Evolutionary conservation across 2,888 invertebrate species (phyloP).

Genomic region (Agrotis clavis): DNA sequence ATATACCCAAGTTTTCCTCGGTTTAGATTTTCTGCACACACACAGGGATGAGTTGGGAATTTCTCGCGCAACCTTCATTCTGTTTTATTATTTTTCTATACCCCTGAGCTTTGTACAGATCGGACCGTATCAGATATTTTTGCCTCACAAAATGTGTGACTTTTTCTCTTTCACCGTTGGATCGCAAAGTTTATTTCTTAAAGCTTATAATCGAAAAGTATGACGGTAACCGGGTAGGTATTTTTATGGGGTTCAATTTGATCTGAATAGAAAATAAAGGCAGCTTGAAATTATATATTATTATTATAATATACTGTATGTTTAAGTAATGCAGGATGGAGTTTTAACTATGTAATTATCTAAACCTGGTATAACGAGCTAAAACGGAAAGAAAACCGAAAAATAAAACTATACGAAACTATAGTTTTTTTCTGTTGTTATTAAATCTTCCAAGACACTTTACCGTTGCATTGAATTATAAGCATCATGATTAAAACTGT

Average conservation of each 20-base stretch:
- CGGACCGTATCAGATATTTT: background rate
- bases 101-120: background rate
- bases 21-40: background rate
- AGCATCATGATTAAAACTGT: background rate
- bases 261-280: too few relatives aligned
- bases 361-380: too few relatives aligned
- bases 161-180: background rate
- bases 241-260: background rate
- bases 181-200: background rate
- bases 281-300: too few relatives aligned
- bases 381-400: too few relatives aligned
- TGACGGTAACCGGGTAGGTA: too few relatives aligned
- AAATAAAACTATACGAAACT: too few relatives aligned
- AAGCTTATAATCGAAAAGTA: background rate
- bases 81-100: conserved; percentile 17
- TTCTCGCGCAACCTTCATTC: conserved; percentile 6
- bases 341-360: too few relatives aligned
- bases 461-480: background rate
- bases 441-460: background rate
- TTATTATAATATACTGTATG: too few relatives aligned
- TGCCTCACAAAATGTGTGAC: background rate
- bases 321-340: too few relatives aligned
- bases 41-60: background rate
- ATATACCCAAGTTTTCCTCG: background rate
- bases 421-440: too few relatives aligned